A percentile compares a stretch with the other conserved stretches of the same genome.
These are phyloP conservation scores for Phrynocephalus vlangalii DNA, from an alignment of 2,797 vertebrate species.

Conservation along the genomic window DNA sequence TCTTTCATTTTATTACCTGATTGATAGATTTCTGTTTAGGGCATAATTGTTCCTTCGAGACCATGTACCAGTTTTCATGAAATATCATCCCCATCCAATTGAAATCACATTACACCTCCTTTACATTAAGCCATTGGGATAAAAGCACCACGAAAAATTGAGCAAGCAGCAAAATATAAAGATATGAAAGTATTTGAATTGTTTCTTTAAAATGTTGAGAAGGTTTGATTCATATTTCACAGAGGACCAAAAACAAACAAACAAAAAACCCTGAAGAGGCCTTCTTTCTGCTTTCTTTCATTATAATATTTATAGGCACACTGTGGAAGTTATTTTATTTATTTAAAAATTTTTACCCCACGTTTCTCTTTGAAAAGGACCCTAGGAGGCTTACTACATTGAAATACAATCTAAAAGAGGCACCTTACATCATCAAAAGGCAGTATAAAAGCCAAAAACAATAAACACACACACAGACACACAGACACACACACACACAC, in stretches of 20 bases:
- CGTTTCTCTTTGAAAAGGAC: too few species aligned
- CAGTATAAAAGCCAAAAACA: too few species aligned
- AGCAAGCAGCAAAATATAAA: background rate
- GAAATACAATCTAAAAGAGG: too few species aligned
- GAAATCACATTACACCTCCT: background rate
- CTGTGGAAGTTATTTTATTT: too few species aligned
- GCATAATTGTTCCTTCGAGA: background rate
- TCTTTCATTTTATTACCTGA: background rate
- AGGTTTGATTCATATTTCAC: background rate
- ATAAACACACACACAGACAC: too few species aligned
- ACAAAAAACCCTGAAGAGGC: too few species aligned
- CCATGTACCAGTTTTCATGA: background rate
- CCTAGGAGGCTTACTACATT: too few species aligned
- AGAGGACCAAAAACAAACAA: too few species aligned
- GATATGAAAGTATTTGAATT: background rate
- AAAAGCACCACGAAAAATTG: background rate
- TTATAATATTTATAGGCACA: too few species aligned
- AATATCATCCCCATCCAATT: background rate
- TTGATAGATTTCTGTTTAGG: background rate
- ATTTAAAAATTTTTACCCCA: too few species aligned
- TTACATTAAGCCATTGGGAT: background rate
- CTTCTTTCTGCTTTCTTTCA: background rate
- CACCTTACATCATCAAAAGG: too few species aligned
- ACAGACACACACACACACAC: too few species aligned
- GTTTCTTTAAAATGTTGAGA: background rate